Conservation (phyloP, 2,888 invertebrate species). For the Diadegma fenestrale region DNA sequence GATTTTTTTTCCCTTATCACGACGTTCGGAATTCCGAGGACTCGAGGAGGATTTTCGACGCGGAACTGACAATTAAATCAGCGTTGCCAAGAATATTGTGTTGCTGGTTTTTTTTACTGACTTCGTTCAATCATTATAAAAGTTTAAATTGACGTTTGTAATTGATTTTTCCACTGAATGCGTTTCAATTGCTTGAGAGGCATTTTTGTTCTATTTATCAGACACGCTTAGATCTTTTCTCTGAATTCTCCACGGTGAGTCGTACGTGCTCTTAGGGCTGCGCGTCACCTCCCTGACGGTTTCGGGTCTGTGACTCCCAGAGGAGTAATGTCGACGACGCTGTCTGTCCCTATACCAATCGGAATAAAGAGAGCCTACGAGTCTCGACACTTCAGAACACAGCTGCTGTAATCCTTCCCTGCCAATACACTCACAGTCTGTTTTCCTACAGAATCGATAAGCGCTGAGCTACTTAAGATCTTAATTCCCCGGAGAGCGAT, state of each 20-base stretch:
- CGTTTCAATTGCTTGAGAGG: slow-evolving; percentile 8
- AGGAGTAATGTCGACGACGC: slow-evolving; percentile 64
- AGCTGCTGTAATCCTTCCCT: slow-evolving; percentile 38
- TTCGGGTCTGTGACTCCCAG: slow-evolving; percentile 57
- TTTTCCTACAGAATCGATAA: slow-evolving; percentile 18
- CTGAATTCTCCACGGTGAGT: slow-evolving; percentile 59
- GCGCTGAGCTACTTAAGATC: slow-evolving; percentile 12
- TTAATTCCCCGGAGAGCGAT: slow-evolving; percentile 48
- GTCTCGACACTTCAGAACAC: slow-evolving; percentile 45
- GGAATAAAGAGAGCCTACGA: slow-evolving; percentile 22
- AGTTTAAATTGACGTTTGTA: slow-evolving; percentile 36
- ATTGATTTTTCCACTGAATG: slow-evolving; percentile 45
- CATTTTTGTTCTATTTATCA: not conserved
- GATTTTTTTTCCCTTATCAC: slow-evolving; percentile 1
- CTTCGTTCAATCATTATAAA: not conserved
- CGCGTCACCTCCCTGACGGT: slow-evolving; percentile 52
- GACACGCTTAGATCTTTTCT: not conserved
- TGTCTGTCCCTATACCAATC: slow-evolving; percentile 37
- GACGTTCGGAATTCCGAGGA: not conserved
- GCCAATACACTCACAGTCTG: not conserved
- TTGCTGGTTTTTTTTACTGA: too few species aligned
- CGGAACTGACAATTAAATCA: too few species aligned
- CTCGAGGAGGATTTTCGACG: too few species aligned
- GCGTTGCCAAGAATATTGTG: not conserved
- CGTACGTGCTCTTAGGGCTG: slow-evolving; percentile 56